A percentile compares a stretch with the other conserved stretches of the same genome.
These are phyloP conservation scores for Dexiosoma caninum DNA, from an alignment of 2,888 invertebrate genomes.

Conservation along the genomic window DNA sequence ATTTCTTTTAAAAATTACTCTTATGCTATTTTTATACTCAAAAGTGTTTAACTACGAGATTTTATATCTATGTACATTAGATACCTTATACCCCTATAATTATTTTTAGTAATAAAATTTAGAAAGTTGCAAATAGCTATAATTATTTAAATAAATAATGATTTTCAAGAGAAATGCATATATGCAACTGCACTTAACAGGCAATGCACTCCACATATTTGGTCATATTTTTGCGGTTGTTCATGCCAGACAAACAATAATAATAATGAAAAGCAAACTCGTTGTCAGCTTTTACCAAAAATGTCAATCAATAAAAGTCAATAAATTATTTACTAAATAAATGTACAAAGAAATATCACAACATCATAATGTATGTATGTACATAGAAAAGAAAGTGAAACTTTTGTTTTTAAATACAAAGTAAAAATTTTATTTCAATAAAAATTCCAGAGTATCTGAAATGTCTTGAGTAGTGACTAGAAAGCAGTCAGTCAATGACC, in stretches of 20 bases:
- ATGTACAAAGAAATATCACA: background rate
- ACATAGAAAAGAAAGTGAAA: constrained; percentile 23
- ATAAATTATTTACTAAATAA: constrained; percentile 10
- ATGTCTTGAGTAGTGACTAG: background rate
- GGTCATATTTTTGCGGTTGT: background rate
- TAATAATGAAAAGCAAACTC: background rate
- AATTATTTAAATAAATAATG: constrained; percentile 34
- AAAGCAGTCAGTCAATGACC: background rate
- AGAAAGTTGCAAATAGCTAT: constrained; percentile 40
- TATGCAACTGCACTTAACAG: background rate
- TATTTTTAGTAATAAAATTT: background rate
- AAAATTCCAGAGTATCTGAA: background rate
- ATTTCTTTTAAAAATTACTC: too few relatives aligned
- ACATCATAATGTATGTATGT: background rate
- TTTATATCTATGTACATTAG: background rate
- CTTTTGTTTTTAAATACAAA: background rate
- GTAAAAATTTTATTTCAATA: background rate
- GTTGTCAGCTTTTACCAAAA: constrained; percentile 41
- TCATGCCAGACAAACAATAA: background rate
- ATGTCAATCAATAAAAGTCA: constrained; percentile 34
- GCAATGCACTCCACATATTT: constrained; percentile 8
- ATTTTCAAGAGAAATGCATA: background rate
- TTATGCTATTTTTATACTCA: background rate
- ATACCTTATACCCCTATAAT: background rate
- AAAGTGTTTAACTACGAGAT: background rate